These are phyloP conservation scores for Gasterosteus nipponicus DNA, from an alignment of 2,113 vertebrate species.

Conservation along the genomic window DNA sequence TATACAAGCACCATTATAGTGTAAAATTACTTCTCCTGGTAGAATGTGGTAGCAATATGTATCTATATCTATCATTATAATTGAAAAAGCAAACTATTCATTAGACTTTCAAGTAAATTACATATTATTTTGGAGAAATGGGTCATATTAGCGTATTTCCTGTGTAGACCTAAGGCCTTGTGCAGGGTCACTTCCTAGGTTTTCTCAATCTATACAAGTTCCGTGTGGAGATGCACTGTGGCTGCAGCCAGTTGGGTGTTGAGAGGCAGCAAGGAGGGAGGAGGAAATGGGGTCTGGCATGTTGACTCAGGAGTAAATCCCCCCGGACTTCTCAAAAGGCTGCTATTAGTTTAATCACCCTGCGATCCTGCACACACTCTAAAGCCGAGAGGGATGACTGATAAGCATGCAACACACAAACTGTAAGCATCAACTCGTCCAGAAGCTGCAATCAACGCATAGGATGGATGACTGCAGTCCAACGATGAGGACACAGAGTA, in stretches of 20 bases:
- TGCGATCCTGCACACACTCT: slow-evolving; percentile 56
- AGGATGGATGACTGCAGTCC: slow-evolving; percentile 50
- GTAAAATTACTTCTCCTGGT: not conserved
- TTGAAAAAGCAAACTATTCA: not conserved
- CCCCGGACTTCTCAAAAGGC: slow-evolving; percentile 70
- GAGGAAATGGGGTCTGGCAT: slow-evolving; percentile 83
- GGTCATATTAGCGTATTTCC: slow-evolving; percentile 20
- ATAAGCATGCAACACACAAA: slow-evolving; percentile 46
- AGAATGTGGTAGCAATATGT: not conserved
- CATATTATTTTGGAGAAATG: slow-evolving; percentile 5
- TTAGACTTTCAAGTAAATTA: slow-evolving; percentile 8
- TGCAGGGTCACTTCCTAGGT: slow-evolving; percentile 67
- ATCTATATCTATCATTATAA: not conserved
- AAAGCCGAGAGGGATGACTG: slow-evolving; percentile 56
- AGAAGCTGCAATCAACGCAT: slow-evolving; percentile 59
- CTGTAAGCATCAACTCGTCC: slow-evolving; percentile 44
- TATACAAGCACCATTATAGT: not conserved
- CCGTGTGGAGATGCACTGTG: slow-evolving; percentile 60
- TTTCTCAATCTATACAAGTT: slow-evolving; percentile 56
- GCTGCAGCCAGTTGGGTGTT: slow-evolving; percentile 65
- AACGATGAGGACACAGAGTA: slow-evolving; percentile 35
- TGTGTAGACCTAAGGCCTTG: slow-evolving; percentile 43
- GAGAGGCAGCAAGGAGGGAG: slow-evolving; percentile 70
- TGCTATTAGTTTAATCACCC: slow-evolving; percentile 80
- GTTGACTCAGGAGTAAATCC: slow-evolving; percentile 83